These are phyloP conservation scores for Beris chalybata DNA, from an alignment of 2,888 invertebrate species.

Conservation along the genomic window DNA sequence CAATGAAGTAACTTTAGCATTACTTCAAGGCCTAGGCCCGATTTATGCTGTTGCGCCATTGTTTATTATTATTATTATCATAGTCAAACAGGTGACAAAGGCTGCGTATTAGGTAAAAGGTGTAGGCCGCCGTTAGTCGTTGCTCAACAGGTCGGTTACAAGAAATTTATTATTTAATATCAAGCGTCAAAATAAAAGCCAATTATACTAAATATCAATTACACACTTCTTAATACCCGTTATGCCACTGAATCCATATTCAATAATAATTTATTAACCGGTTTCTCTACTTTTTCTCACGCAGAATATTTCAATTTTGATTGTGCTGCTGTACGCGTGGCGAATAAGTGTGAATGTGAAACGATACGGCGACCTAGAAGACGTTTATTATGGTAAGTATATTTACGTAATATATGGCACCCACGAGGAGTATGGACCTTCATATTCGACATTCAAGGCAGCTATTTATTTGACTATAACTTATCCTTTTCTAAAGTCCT, in stretches of 20 bases:
- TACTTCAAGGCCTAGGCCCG: no score
- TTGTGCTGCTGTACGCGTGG: constrained; percentile 75
- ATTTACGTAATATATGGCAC: background rate
- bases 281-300: constrained; percentile 53
- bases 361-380: constrained; percentile 69
- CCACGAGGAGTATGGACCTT: background rate
- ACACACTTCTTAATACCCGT: background rate
- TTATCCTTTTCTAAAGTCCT: constrained; percentile 14
- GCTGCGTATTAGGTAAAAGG: no score
- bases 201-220: no score
- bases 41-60: no score
- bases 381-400: constrained; percentile 74
- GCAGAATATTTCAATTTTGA: constrained; percentile 76
- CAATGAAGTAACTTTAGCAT: no score
- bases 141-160: no score
- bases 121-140: no score
- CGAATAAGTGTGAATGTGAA: constrained; percentile 72
- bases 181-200: no score
- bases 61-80: no score
- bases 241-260: no score
- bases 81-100: no score
- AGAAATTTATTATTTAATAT: no score
- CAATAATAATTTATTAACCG: background rate
- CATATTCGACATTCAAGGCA: background rate
- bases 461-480: constrained; percentile 14